Evolutionary conservation across 2,113 vertebrate species (phyloP).

Genomic region (Cyanoramphus novaezelandiae): DNA sequence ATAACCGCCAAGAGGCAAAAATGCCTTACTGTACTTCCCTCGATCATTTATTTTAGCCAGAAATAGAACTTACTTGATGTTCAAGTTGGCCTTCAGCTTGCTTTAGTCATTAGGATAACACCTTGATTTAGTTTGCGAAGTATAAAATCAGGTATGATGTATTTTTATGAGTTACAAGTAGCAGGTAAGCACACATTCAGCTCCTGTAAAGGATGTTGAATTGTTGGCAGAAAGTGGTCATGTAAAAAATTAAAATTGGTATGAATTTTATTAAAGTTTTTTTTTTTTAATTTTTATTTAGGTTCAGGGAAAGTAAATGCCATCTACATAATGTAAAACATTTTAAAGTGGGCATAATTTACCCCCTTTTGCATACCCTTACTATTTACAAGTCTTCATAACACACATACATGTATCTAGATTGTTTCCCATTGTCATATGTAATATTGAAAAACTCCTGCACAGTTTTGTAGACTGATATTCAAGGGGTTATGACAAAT

Average conservation of each 20-base stretch:
- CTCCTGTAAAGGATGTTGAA: not conserved
- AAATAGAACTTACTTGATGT: not conserved
- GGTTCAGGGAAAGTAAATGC: not conserved
- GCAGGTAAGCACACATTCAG: not conserved
- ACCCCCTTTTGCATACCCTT: fast-evolving
- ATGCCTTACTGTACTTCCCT: not conserved
- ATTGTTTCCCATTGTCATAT: not conserved
- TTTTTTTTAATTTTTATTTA: not conserved
- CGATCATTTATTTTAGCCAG: not conserved
- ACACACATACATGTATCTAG: not conserved
- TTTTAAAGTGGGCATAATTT: not conserved
- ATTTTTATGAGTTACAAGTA: not conserved
- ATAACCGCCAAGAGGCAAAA: not conserved
- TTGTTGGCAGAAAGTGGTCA: not conserved
- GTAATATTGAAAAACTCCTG: not conserved
- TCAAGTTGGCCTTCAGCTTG: not conserved
- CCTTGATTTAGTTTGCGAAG: not conserved
- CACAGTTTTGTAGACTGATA: not conserved
- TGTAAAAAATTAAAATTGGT: not conserved
- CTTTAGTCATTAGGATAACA: not conserved
- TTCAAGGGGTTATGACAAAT: not conserved
- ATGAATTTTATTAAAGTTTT: not conserved
- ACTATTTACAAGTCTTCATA: not conserved
- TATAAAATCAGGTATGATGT: not conserved
- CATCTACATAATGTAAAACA: not conserved